These are phyloP conservation scores for Sapajus apella DNA, from an alignment of 2,113 vertebrate species.

Conservation along the genomic window DNA sequence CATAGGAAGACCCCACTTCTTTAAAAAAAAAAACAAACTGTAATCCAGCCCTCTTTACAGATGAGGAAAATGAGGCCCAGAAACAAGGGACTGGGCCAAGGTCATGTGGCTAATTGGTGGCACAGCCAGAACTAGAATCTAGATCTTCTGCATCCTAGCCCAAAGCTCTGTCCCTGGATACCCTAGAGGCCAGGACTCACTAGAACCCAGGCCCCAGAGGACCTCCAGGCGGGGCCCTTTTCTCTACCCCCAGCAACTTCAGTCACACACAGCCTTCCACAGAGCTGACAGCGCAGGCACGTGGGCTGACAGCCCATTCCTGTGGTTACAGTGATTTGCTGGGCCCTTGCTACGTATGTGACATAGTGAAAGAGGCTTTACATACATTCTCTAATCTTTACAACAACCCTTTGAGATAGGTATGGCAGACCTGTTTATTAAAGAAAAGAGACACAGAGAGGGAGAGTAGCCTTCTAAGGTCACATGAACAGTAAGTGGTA, in stretches of 20 bases:
- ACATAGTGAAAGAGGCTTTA: not conserved
- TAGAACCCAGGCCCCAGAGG: not conserved
- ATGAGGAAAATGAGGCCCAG: not conserved
- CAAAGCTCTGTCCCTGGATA: not conserved
- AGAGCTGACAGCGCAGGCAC: not conserved
- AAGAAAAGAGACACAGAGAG: not conserved
- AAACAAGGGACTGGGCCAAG: not conserved
- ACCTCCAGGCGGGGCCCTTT: not conserved
- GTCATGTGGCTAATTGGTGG: not conserved
- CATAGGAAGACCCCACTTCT: too few species aligned
- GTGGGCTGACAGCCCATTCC: not conserved
- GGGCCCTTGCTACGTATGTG: rapidly evolving
- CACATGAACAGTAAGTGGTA: not conserved
- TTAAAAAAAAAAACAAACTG: too few species aligned
- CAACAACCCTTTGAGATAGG: too few species aligned
- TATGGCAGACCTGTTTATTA: not conserved
- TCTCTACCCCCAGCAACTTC: not conserved
- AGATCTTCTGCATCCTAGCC: not conserved
- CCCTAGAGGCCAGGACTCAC: not conserved
- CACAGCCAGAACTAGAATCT: not conserved
- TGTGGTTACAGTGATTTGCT: not conserved
- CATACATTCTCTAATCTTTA: not conserved
- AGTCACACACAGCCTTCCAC: not conserved
- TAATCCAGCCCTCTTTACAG: not conserved
- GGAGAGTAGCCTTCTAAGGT: not conserved